A percentile compares a stretch with the other conserved stretches of the same genome.
phyloP scores from a whole-genome alignment of 2,888 invertebrate genomes.

The Polydrusus pterygomalis region DNA sequence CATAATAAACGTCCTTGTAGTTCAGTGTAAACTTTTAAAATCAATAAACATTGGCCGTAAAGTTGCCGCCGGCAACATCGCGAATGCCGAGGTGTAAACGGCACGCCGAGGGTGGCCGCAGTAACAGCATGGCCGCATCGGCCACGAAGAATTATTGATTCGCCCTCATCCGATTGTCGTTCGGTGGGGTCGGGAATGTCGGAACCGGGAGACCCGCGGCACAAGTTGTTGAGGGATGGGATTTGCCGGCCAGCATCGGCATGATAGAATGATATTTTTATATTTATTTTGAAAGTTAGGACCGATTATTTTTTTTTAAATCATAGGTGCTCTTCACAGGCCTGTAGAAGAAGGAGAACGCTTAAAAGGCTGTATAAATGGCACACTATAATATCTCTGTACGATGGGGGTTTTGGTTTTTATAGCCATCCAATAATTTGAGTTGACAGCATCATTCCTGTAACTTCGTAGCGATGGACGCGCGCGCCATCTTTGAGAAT shows the following conservation, averaged over 20 bases:
- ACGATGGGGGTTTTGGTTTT: too few species aligned
- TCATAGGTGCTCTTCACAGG: too few species aligned
- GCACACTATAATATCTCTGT: too few species aligned
- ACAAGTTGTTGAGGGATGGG: neutral
- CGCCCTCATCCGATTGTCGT: constrained; percentile 34
- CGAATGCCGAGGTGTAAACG: constrained; percentile 40
- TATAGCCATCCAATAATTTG: too few species aligned
- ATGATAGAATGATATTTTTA: neutral
- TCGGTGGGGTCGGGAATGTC: constrained; percentile 42
- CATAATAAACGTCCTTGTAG: too few species aligned
- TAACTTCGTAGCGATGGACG: too few species aligned
- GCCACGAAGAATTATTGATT: constrained; percentile 41
- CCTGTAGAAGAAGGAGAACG: too few species aligned
- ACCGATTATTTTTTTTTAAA: too few species aligned
- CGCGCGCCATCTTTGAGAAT: too few species aligned
- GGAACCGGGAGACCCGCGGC: neutral
- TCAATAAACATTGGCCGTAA: constrained; percentile 28
- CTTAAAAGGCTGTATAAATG: too few species aligned
- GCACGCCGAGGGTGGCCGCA: constrained; percentile 33
- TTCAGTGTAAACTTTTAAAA: constrained; percentile 6
- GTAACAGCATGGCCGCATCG: constrained; percentile 33
- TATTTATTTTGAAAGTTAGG: too few species aligned
- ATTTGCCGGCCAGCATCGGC: constrained; percentile 23
- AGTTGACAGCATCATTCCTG: too few species aligned
- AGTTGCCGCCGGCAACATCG: constrained; percentile 34